A percentile compares a stretch with the other conserved stretches of the same genome.
Evolutionary conservation across 2,113 vertebrate genomes (phyloP).

Genomic region (Ursus arctos): DNA sequence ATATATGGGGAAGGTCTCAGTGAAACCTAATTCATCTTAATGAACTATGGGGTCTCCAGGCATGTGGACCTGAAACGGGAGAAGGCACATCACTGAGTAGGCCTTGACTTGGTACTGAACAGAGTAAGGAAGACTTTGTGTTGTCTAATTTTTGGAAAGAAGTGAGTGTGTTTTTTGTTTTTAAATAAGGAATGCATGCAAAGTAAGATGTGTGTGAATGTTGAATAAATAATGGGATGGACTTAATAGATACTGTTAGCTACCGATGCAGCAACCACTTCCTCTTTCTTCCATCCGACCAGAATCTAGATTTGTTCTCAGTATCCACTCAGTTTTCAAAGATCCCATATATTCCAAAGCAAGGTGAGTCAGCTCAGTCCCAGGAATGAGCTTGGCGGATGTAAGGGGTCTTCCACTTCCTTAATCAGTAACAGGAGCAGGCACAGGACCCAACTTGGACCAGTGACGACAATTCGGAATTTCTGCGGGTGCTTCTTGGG

Average conservation of each 20-base stretch:
- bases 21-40: neutral
- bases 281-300: neutral
- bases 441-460: neutral
- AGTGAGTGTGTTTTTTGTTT: neutral
- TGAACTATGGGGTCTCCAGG: neutral
- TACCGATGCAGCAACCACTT: neutral
- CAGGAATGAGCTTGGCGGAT: neutral
- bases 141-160: neutral
- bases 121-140: too few species aligned
- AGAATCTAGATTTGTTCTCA: neutral
- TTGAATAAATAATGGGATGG: neutral
- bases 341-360: neutral
- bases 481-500: neutral
- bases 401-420: neutral
- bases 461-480: neutral
- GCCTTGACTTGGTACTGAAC: neutral
- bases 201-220: accelerated
- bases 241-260: neutral
- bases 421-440: neutral
- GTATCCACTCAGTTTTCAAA: neutral
- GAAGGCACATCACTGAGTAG: too few species aligned
- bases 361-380: neutral
- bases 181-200: neutral
- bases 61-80: neutral
- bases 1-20: neutral